Base-by-base conservation (phyloP, 1,140 invertebrate species). In the honey bee (Apis mellifera) region DNA sequence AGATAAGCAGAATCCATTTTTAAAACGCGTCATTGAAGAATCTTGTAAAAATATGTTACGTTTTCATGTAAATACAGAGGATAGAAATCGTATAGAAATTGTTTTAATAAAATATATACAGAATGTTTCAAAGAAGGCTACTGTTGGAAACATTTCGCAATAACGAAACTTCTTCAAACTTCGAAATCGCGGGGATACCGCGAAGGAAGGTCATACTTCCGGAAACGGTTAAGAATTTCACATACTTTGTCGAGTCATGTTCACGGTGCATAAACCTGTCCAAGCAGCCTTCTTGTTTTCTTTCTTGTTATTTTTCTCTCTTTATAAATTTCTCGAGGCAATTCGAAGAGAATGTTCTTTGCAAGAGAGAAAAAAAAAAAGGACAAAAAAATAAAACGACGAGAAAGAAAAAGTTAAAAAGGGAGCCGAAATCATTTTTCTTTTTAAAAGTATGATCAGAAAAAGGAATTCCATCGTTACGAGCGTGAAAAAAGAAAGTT, bases 401-500 rank as follows among this genome's bases (percentile, higher is more conserved):
- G 32, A 42, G 5, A 42, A 42, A 7, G 5, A 42, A 42, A 42
- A 42, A 42, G 32, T 42, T 42, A 42, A 42, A 42, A 78, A 11
- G 8, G n/a, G n/a, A 8, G 1, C 32, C n/a, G 23, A 21, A 13
- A 7, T 7, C 21, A 19, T 21, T 73, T 79, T 72, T 32, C 17
- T 21, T 9, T 32, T 9, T 48, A 62, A 54, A 23, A 42, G 55
- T 54, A 64, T 50, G 15, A 23, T 23, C 11, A 3, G 23, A 1
- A 12, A n/a, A 11, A 54, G 4, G 17, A 57, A 17, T 55, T 55
- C 19, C 15, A 1, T 8, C 12, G 8, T 8, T 13, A 8, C 1
- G 19, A 23, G n/a, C n/a, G 50, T 54, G 8, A 26, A 55, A 73
- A 42, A 42, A 42, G 32, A 42, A 69, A 80, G 52, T 74, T 71